phyloP scores from a whole-genome alignment of 2,797 vertebrate species.

The Sciurus vulgaris region DNA sequence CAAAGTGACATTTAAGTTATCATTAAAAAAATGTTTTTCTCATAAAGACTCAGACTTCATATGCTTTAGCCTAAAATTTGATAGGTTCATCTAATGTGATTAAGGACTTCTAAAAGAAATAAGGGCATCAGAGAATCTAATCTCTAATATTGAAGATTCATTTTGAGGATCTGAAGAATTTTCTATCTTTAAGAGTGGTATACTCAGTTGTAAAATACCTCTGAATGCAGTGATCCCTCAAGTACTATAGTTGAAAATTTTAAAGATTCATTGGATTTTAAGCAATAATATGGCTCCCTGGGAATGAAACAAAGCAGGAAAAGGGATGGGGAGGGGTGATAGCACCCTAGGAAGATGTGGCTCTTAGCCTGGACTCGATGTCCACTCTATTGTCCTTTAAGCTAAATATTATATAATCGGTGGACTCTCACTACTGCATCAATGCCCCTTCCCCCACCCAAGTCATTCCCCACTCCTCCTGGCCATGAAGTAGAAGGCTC shows the following conservation, averaged over 20 bases:
- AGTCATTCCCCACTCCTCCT: too few species aligned
- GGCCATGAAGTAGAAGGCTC: not conserved
- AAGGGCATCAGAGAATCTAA: not conserved
- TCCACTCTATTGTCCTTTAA: not conserved
- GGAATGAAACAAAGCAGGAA: not conserved
- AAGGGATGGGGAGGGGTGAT: not conserved
- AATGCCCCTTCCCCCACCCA: not conserved
- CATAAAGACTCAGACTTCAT: not conserved
- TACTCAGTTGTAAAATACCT: not conserved
- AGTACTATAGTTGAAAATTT: not conserved
- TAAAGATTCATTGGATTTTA: not conserved
- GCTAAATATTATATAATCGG: not conserved
- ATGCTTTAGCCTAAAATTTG: constrained; percentile 24
- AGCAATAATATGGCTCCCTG: not conserved
- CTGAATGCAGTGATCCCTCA: not conserved
- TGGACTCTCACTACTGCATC: not conserved
- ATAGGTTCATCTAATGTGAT: not conserved
- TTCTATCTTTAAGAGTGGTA: not conserved
- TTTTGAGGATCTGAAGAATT: not conserved
- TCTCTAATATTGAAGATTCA: not conserved
- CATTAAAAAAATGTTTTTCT: too few species aligned
- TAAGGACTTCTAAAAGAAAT: not conserved
- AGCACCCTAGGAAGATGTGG: not conserved
- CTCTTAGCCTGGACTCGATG: not conserved
- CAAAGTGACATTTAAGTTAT: not conserved